phyloP scores from a whole-genome alignment of 2,797 vertebrate genomes.

The Paramormyrops hopkinsi region DNA sequence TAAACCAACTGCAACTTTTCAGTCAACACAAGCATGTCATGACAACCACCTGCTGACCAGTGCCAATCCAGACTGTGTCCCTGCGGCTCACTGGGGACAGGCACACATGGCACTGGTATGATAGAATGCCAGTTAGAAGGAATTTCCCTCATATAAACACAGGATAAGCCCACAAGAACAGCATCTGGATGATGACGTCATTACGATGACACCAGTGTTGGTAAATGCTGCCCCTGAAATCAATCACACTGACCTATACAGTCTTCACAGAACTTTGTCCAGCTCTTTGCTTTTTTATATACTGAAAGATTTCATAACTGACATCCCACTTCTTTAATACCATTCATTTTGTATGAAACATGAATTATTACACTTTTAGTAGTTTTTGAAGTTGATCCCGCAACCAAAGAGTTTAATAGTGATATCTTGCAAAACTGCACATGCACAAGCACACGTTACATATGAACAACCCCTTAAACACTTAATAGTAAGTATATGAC shows the following conservation, averaged over 20 bases:
- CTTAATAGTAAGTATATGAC: background rate
- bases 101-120: background rate
- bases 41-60: background rate
- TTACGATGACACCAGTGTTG: background rate
- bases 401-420: constrained; percentile 2
- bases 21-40: background rate
- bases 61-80: background rate
- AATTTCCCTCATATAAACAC: background rate
- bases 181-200: background rate
- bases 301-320: background rate
- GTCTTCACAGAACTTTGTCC: background rate
- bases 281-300: background rate
- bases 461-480: constrained; percentile 1
- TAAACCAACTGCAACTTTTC: background rate
- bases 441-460: constrained; percentile 5
- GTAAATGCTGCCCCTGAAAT: background rate
- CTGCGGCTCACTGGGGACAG: background rate
- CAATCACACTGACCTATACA: background rate
- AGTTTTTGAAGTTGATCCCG: background rate
- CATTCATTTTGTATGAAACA: background rate
- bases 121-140: background rate
- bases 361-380: background rate
- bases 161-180: background rate
- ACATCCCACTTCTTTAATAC: background rate
- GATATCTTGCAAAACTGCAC: background rate